These are phyloP conservation scores for Bombus superbus DNA, from an alignment of 1,140 invertebrate genomes.

Conservation along the genomic window DNA sequence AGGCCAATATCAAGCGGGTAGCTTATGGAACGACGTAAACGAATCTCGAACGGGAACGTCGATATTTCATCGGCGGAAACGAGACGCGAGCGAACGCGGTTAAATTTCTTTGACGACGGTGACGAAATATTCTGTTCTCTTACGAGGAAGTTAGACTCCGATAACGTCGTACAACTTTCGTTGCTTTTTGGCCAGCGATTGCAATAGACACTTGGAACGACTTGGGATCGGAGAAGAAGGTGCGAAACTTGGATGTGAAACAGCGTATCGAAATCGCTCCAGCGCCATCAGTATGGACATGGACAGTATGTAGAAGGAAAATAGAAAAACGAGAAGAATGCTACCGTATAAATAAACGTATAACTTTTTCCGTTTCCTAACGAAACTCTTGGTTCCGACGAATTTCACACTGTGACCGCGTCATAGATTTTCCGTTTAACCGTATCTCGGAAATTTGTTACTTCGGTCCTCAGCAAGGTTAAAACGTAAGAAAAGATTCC, in stretches of 20 bases:
- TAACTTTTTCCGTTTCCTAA: background rate
- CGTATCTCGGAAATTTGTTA: background rate
- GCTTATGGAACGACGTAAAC: conserved; percentile 23
- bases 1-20: conserved; percentile 5
- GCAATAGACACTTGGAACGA: background rate
- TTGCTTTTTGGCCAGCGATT: no score
- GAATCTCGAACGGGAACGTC: conserved; percentile 11
- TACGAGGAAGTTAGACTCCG: no score
- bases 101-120: background rate
- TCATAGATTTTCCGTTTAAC: background rate
- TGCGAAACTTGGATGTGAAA: background rate
- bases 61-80: conserved; percentile 17
- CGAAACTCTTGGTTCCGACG: background rate
- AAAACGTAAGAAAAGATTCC: background rate
- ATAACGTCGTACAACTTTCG: no score
- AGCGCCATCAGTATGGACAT: no score
- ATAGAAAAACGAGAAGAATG: no score
- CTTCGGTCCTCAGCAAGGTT: background rate
- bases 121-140: background rate
- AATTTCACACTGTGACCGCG: background rate
- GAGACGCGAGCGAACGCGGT: background rate
- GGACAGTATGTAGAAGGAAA: no score
- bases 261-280: no score
- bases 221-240: background rate
- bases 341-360: no score